Base-by-base conservation (phyloP, 2,888 invertebrate species). In the Catocala sponsa region DNA sequence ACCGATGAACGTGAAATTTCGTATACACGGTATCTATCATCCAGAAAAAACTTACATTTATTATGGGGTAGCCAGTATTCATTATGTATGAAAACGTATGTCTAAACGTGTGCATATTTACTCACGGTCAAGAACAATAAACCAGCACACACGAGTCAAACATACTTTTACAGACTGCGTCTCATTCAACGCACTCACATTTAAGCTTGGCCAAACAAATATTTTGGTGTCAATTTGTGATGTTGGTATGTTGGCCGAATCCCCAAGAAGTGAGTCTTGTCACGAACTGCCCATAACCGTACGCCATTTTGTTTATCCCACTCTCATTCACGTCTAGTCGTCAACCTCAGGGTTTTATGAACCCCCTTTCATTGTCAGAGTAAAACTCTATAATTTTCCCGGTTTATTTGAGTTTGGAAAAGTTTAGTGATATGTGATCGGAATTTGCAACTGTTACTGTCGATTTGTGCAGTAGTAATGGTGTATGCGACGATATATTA, bases 231-330 rank as follows among this genome's bases (percentile, higher is more conserved):
- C 55, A 59, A 52, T 60, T 74, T 59, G 51, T 53, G 50, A 50
- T 44, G 13, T 57, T n/a, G 43, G 43, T 11, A 47, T 52, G 48
- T 52, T 44, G 57, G 42, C 49, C 6, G 58, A 57, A 72, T 59
- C 62, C 51, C 49, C 53, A 13, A 44, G 48, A 11, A 42, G 50
- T 6, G 53, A 75, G 62, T 75, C 68, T 55, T 47, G 72, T 72
- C 72, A 72, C 72, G 72, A 75, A 54, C 13, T 25, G 7, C 13
- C 52, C 50, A 63, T 72, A 65, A 75, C 62, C 51, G 69, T 59
- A 38, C 46, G 50, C 12, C 51, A 42, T 51, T 75, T 68, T 63
- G 59, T 60, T 71, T 68, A 63, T 58, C 48, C 47, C 55, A 51
- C 54, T 68, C 62, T 72, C 44, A 72, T 70, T 69, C 32, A 52